phyloP scores from a whole-genome alignment of 1,140 invertebrate genomes.

The Scaptomyza hsui region DNA sequence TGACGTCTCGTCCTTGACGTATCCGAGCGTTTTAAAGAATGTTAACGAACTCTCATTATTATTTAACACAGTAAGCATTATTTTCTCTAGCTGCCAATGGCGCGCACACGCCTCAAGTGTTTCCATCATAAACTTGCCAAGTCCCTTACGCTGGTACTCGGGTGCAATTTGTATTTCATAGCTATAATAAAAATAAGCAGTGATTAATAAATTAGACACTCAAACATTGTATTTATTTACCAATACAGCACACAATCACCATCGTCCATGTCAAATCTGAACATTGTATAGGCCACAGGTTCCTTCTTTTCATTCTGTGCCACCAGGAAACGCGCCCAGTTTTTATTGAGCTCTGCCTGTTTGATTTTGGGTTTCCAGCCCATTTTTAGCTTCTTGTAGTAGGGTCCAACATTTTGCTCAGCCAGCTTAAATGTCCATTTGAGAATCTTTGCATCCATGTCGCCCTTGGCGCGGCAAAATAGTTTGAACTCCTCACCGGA shows the following conservation, averaged over 20 bases:
- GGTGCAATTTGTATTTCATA: conserved; percentile 93
- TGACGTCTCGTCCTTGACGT: conserved; percentile 85
- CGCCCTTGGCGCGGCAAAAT: conserved; percentile 66
- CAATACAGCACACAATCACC: conserved; percentile 91
- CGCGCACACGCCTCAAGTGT: conserved; percentile 90
- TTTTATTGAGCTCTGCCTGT: conserved; percentile 87
- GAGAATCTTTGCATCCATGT: conserved; percentile 81
- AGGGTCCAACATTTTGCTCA: conserved; percentile 87
- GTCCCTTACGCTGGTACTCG: conserved; percentile 87
- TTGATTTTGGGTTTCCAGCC: conserved; percentile 89
- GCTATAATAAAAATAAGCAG: conserved; percentile 83
- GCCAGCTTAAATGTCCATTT: conserved; percentile 88
- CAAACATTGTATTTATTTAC: conserved; percentile 83
- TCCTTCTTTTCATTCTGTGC: conserved; percentile 84
- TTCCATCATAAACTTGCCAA: conserved; percentile 92
- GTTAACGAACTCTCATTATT: conserved; percentile 88
- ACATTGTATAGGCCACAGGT: conserved; percentile 90
- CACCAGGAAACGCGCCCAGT: conserved; percentile 87
- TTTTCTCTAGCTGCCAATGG: conserved; percentile 89
- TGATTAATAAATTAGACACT: background rate
- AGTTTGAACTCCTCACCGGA: conserved; percentile 64
- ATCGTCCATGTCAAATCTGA: conserved; percentile 92
- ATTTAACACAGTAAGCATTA: conserved; percentile 92
- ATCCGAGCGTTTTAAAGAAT: conserved; percentile 90
- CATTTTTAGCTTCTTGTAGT: conserved; percentile 86